These are phyloP conservation scores for Drosophila seclusa DNA, from an alignment of 2,888 invertebrate species.

Conservation along the genomic window DNA sequence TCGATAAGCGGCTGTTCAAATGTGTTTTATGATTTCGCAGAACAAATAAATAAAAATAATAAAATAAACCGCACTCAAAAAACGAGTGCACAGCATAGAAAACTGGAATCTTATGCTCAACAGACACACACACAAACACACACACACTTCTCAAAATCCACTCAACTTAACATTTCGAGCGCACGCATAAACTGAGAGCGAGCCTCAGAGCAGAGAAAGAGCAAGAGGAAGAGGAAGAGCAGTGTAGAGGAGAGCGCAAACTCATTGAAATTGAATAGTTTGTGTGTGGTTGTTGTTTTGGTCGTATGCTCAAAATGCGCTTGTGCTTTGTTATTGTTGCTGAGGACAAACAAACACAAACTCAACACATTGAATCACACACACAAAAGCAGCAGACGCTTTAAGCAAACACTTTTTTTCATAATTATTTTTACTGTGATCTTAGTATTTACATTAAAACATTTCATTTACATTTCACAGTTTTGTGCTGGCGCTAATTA, in stretches of 20 bases:
- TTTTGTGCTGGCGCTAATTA: constrained; percentile 49
- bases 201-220: constrained; percentile 7
- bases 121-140: constrained; percentile 13
- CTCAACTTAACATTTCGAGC: constrained; percentile 40
- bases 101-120: constrained; percentile 20
- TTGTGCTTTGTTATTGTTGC: constrained; percentile 47
- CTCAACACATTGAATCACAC: constrained; percentile 5
- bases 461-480: constrained; percentile 30
- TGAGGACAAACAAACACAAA: constrained; percentile 35
- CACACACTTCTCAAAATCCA: constrained; percentile 43
- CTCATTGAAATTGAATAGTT: constrained; percentile 66
- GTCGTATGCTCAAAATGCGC: constrained; percentile 28
- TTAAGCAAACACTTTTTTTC: constrained; percentile 37
- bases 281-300: constrained; percentile 43
- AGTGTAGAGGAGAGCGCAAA: constrained; percentile 51
- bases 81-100: constrained; percentile 4
- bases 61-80: constrained; percentile 6
- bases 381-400: constrained; percentile 8
- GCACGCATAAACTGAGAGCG: constrained; percentile 27
- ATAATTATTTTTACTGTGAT: constrained; percentile 6
- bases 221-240: constrained; percentile 23
- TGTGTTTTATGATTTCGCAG: not conserved
- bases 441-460: constrained; percentile 16
- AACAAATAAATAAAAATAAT: constrained; percentile 2
- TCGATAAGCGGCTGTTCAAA: not conserved